These are phyloP conservation scores for Spodoptera frugiperda DNA, from an alignment of 1,140 invertebrate genomes.

Conservation along the genomic window DNA sequence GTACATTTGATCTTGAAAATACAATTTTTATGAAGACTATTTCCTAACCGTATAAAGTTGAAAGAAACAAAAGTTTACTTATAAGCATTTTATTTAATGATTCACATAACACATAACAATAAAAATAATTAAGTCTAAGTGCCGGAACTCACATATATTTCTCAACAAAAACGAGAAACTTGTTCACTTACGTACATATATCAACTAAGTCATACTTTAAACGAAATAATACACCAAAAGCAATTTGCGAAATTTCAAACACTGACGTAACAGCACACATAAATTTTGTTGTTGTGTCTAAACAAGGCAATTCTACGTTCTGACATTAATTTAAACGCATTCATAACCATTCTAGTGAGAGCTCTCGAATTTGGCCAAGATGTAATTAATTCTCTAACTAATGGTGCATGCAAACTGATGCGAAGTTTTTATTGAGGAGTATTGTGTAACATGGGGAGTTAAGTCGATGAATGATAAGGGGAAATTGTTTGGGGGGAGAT, in stretches of 20 bases:
- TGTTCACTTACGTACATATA: neutral
- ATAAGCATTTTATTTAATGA: no score
- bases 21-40: no score
- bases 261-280: constrained; percentile 55
- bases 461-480: no score
- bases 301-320: constrained; percentile 63
- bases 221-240: constrained; percentile 30
- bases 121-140: no score
- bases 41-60: no score
- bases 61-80: no score
- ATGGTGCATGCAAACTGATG: neutral
- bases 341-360: constrained; percentile 43
- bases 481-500: no score
- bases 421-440: neutral
- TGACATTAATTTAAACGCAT: constrained; percentile 63
- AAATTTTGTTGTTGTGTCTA: constrained; percentile 56
- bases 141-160: no score
- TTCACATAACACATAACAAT: no score
- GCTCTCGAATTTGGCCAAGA: constrained; percentile 27
- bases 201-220: constrained; percentile 39
- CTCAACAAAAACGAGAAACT: neutral
- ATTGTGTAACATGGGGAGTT: no score
- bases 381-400: constrained; percentile 35
- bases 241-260: constrained; percentile 39
- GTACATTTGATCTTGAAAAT: no score